These are phyloP conservation scores for Pygoscelis adeliae DNA, from an alignment of 2,113 vertebrate genomes.

Conservation along the genomic window DNA sequence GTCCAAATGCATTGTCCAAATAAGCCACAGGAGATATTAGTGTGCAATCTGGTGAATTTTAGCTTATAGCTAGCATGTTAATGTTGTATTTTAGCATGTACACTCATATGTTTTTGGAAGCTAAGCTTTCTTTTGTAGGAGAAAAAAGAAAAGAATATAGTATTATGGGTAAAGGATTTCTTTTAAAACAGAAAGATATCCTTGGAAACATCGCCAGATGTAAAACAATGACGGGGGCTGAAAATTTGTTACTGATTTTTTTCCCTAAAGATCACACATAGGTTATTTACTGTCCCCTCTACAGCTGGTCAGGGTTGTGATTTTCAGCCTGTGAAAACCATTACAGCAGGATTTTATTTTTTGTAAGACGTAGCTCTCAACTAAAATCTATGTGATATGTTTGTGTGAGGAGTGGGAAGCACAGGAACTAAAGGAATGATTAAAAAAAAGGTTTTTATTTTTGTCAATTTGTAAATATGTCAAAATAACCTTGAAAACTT, in stretches of 20 bases:
- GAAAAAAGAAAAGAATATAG: not conserved
- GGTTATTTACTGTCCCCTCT: not conserved
- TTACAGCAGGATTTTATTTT: not conserved
- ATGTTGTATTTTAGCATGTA: not conserved
- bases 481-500: not conserved
- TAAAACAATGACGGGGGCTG: not conserved
- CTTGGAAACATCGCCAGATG: not conserved
- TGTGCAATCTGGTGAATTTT: conserved; percentile 27
- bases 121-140: not conserved
- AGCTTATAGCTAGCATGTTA: not conserved
- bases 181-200: not conserved
- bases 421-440: not conserved
- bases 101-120: not conserved
- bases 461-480: not conserved
- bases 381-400: not conserved
- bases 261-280: not conserved
- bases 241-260: not conserved
- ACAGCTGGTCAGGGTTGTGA: not conserved
- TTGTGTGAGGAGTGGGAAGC: not conserved
- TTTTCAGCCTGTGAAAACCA: not conserved
- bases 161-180: not conserved
- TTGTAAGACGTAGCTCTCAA: not conserved
- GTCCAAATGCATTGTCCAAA: conserved; percentile 21
- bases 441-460: not conserved
- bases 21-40: conserved; percentile 27